Evolutionary conservation across 1,140 invertebrate species (phyloP), one percentile per base, ranked within the genome.

Genomic region (Berghia stephanieae): DNA sequence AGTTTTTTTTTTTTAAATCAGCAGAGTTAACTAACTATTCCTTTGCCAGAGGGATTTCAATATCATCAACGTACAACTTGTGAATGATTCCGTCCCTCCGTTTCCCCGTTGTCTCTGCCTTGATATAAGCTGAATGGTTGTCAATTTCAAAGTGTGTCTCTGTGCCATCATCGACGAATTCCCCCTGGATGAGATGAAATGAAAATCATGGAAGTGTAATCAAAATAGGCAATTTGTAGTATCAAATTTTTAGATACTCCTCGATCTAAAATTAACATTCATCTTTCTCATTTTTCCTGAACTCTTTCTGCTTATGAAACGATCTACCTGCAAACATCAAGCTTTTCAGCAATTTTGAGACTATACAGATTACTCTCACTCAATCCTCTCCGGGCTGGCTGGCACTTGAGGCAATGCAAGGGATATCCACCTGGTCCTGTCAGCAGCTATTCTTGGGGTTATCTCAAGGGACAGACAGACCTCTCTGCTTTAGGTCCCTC

Each of bases 141-240:
- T 81, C 90, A 3, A 94, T 83, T 36, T 90, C 86, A 87, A 96
- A 96, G 82, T 93, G 92, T 4, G 94, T 96, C 86, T 94, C 93
- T n/a, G 94, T 95, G 52, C 95, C 95, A 75, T 93, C 92, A 72
- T 95, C 93, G 10, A 93, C 93, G 88, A 96, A 96, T 85, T 93
- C 93, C 57, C 92, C 94, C 93, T 95, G 70, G 89, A 88, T 82
- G 16, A 49, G n/a, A 79, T 67, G 34, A 46, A 31, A 63, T 13
- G 27, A 63, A 13, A 10, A 63, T 24, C 52, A 57, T 21, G 34
- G n/a, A 5, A 13, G 40, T 36, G 4, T 66, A 66, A 72, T 38
- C n/a, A 49, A 60, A 31, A 27, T 13, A 49, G 36, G 34, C 18
- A 2, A 6, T 55, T 18, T 13, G 57, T 69, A 21, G 24, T 36